These are phyloP conservation scores for Bilobella aurantiaca DNA, from an alignment of 1,140 invertebrate genomes.

Conservation along the genomic window DNA sequence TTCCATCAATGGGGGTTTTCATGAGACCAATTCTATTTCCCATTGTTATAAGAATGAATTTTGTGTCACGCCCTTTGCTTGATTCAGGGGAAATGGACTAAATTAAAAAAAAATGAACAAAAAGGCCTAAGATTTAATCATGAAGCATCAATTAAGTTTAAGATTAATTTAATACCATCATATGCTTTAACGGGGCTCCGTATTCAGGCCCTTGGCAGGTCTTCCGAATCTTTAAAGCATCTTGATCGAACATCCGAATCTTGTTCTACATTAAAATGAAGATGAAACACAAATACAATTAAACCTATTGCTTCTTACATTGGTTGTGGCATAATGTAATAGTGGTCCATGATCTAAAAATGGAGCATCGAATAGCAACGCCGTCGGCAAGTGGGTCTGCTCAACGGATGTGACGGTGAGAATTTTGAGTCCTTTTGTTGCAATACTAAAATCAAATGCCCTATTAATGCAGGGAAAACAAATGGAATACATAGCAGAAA, in stretches of 20 bases:
- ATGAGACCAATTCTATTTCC: constrained; percentile 28
- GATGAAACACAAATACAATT: not conserved
- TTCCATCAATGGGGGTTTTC: constrained; percentile 47
- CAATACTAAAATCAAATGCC: not conserved
- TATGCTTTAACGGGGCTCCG: constrained; percentile 47
- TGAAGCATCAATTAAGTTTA: not conserved
- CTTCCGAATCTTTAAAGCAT: constrained; percentile 43
- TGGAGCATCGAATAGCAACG: constrained; percentile 9
- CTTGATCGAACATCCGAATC: constrained; percentile 23
- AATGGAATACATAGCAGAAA: not conserved
- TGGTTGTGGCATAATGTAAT: constrained; percentile 43
- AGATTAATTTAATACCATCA: constrained; percentile 43
- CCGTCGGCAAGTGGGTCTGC: constrained; percentile 16
- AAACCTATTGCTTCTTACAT: constrained; percentile 38
- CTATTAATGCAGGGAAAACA: not conserved
- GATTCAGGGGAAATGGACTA: not conserved
- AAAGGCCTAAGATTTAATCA: too few species aligned
- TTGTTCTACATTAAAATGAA: constrained; percentile 24
- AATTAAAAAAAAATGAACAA: too few species aligned
- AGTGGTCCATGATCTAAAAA: constrained; percentile 6
- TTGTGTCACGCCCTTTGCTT: not conserved
- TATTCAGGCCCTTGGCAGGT: constrained; percentile 56
- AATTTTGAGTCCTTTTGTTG: not conserved
- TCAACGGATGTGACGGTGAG: constrained; percentile 21
- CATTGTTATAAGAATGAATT: constrained; percentile 14